Percentiles rank a stretch among this genome's conserved stretches.
Evolutionary conservation across 2,113 vertebrate species (phyloP).

Genomic region (Gobius niger): DNA sequence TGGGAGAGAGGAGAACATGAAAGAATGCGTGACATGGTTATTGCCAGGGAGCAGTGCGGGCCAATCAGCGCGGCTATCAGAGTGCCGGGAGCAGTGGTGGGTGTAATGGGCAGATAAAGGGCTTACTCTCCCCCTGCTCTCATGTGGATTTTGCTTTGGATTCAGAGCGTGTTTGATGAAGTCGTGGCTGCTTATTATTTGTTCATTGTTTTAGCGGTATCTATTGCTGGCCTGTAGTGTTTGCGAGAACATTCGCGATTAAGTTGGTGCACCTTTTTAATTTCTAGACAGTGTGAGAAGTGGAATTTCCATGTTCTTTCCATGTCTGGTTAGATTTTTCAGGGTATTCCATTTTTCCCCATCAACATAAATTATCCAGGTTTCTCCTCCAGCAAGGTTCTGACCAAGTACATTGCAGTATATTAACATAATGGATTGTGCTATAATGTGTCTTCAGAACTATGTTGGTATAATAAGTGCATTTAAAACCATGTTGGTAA

Average conservation of each 20-base stretch:
- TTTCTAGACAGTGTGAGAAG: no score
- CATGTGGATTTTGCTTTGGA: constrained; percentile 20
- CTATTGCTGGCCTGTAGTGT: background rate
- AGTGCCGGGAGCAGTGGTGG: constrained; percentile 19
- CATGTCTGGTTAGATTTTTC: no score
- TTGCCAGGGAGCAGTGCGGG: constrained; percentile 6
- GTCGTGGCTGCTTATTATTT: constrained; percentile 16
- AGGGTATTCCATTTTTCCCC: no score
- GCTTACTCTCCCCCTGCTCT: constrained; percentile 23
- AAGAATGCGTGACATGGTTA: constrained; percentile 8
- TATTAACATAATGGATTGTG: no score
- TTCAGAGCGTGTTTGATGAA: constrained; percentile 36
- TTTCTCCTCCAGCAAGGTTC: no score
- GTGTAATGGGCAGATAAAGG: constrained; percentile 6
- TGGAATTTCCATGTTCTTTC: no score
- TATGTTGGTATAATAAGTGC: no score
- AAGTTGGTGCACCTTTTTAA: no score
- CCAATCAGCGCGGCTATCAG: constrained; percentile 39
- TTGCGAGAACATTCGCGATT: background rate
- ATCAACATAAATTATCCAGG: no score
- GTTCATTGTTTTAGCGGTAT: background rate
- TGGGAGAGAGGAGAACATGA: constrained; percentile 13
- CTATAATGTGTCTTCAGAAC: no score
- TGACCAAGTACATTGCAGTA: no score
- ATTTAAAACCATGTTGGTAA: no score